phyloP scores from a whole-genome alignment of 2,797 vertebrate species.

The Cryptoblepharus egeriae region DNA sequence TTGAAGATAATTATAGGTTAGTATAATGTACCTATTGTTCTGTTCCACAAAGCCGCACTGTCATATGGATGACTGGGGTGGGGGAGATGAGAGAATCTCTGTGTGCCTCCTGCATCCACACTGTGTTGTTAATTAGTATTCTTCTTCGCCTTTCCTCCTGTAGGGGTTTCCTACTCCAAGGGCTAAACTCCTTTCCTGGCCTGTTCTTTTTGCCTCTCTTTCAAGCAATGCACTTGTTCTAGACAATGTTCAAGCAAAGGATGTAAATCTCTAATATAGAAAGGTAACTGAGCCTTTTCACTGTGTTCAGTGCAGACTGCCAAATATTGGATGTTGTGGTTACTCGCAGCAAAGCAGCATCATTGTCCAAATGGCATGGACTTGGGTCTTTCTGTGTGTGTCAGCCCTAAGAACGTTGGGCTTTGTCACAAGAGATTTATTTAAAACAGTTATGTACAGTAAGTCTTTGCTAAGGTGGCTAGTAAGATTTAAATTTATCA shows the following conservation, averaged over 20 bases:
- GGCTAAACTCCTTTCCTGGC: slow-evolving; percentile 25
- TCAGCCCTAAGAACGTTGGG: background rate
- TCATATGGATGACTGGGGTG: slow-evolving; percentile 55
- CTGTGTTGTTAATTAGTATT: slow-evolving; percentile 58
- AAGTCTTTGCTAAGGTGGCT: background rate
- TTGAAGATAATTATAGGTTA: slow-evolving; percentile 76
- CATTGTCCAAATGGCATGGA: background rate
- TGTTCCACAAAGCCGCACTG: slow-evolving; percentile 76
- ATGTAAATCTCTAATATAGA: background rate
- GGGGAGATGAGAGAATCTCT: slow-evolving; percentile 63
- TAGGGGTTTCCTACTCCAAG: slow-evolving; percentile 29
- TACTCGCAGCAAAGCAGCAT: background rate
- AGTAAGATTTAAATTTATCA: background rate
- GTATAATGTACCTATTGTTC: slow-evolving; percentile 81
- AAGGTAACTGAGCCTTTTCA: background rate
- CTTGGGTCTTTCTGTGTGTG: too few species aligned
- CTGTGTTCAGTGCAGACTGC: background rate
- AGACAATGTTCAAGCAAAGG: background rate
- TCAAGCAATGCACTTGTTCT: slow-evolving; percentile 36
- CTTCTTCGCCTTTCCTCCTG: slow-evolving; percentile 45
- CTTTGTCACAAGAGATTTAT: background rate
- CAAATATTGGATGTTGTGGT: background rate
- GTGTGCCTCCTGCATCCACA: slow-evolving; percentile 61
- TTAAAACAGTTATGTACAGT: background rate
- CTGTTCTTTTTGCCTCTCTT: slow-evolving; percentile 34